Percentiles rank a stretch among this genome's conserved stretches.
Conservation (phyloP, 2,797 vertebrate genomes). For the Australoheros facetus region DNA sequence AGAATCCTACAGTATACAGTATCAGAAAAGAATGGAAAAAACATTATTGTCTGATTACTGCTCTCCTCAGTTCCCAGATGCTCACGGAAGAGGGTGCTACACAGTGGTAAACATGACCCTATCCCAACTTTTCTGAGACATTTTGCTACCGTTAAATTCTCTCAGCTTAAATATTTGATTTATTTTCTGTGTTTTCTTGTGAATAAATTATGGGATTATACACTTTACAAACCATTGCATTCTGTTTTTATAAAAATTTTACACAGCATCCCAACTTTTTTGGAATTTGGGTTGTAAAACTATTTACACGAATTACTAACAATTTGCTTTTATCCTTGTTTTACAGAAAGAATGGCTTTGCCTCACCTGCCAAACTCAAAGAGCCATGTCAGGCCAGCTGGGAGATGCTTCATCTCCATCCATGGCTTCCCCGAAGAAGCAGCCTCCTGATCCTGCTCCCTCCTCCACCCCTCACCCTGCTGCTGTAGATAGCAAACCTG, state of each 20-base stretch:
- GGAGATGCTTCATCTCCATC: slow-evolving; percentile 80
- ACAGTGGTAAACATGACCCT: not conserved
- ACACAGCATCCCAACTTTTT: too few species aligned
- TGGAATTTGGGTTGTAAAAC: not conserved
- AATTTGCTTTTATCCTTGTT: slow-evolving; percentile 27
- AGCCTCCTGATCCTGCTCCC: slow-evolving; percentile 63
- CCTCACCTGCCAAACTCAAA: slow-evolving; percentile 96
- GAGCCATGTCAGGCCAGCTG: slow-evolving; percentile 91
- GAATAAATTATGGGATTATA: too few species aligned
- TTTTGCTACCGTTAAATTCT: too few species aligned
- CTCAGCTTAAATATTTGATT: too few species aligned
- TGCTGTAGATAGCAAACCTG: slow-evolving; percentile 73
- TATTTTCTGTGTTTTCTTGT: too few species aligned
- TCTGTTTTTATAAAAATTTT: too few species aligned
- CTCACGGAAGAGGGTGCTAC: not conserved
- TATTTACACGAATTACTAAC: not conserved
- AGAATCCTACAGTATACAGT: not conserved
- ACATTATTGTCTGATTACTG: not conserved
- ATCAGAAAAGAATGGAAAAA: not conserved
- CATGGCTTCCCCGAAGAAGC: slow-evolving; percentile 72
- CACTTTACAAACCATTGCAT: too few species aligned
- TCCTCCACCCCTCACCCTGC: slow-evolving; percentile 58
- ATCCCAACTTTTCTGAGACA: too few species aligned
- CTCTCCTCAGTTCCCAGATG: not conserved
- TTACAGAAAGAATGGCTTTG: slow-evolving; percentile 99